A percentile compares a stretch with the other conserved stretches of the same genome.
These are phyloP conservation scores for Orchesella cincta DNA, from an alignment of 1,140 invertebrate species.

Conservation along the genomic window DNA sequence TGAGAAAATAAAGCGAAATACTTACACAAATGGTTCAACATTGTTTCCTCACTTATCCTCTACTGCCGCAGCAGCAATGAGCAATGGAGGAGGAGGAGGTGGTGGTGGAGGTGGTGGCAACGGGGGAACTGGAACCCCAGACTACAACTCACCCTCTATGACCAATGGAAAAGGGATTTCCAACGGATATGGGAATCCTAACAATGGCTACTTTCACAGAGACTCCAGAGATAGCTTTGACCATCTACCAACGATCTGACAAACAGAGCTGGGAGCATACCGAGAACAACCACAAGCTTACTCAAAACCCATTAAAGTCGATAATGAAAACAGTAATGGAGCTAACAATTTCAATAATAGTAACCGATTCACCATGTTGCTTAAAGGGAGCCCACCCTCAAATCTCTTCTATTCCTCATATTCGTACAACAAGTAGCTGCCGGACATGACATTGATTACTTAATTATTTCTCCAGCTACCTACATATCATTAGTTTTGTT, in stretches of 20 bases:
- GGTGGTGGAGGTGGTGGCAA: not conserved
- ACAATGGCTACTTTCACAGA: conserved; percentile 18
- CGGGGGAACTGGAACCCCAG: not conserved
- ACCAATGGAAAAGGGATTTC: conserved; percentile 4
- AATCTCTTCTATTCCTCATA: conserved; percentile 12
- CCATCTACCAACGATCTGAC: conserved; percentile 71
- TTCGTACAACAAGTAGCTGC: conserved; percentile 10
- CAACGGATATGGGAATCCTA: conserved; percentile 29
- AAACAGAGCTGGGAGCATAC: conserved; percentile 24
- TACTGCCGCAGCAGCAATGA: conserved; percentile 52
- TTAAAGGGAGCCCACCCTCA: not conserved
- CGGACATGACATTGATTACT: not conserved
- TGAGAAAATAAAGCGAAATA: conserved; percentile 66
- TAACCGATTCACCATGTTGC: conserved; percentile 3
- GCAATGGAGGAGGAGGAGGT: conserved; percentile 32
- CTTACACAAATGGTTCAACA: conserved; percentile 61
- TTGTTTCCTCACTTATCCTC: conserved; percentile 67
- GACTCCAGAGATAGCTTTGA: conserved; percentile 57
- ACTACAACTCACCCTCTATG: not conserved
- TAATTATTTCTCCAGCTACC: too few relatives aligned
- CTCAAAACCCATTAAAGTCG: not conserved
- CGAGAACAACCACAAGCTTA: conserved; percentile 18
- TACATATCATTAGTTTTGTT: too few relatives aligned
- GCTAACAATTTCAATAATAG: not conserved
- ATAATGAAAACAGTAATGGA: not conserved